phyloP scores from a whole-genome alignment of 2,797 vertebrate genomes.

The Xerus rutilus region DNA sequence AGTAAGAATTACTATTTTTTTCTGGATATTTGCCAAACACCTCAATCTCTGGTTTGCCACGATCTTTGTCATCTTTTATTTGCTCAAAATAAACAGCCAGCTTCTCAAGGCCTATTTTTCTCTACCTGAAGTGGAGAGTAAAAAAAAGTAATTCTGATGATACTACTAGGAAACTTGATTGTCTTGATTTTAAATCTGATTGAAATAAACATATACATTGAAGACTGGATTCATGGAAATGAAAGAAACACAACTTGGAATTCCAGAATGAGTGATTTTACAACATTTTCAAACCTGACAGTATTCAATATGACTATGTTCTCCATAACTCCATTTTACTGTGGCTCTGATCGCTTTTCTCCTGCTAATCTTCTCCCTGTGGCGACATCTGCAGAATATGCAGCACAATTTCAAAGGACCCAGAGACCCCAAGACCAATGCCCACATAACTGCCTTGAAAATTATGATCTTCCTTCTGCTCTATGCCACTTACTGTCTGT shows the following conservation, averaged over 20 bases:
- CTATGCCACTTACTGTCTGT: neutral
- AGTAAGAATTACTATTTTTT: neutral
- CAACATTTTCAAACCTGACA: neutral
- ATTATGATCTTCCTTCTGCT: constrained; percentile 58
- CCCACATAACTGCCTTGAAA: constrained; percentile 52
- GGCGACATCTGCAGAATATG: constrained; percentile 56
- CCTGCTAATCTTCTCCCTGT: constrained; percentile 43
- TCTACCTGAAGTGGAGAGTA: constrained; percentile 58
- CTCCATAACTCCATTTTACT: neutral
- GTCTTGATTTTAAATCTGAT: constrained; percentile 37
- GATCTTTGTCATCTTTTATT: constrained; percentile 47
- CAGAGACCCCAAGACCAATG: neutral
- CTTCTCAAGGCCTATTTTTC: constrained; percentile 27
- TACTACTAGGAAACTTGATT: neutral
- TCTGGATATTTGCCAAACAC: neutral
- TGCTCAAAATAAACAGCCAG: constrained; percentile 58
- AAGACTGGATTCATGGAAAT: neutral
- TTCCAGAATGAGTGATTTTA: neutral
- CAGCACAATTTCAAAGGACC: neutral
- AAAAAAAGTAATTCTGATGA: neutral
- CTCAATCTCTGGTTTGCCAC: constrained; percentile 52
- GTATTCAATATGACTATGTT: neutral
- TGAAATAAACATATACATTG: neutral
- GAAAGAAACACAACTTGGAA: neutral
- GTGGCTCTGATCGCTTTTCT: neutral